A percentile compares a stretch with the other conserved stretches of the same genome.
Evolutionary conservation across 1,140 invertebrate species (phyloP).

Genomic region (Gonioctena quinquepunctata): DNA sequence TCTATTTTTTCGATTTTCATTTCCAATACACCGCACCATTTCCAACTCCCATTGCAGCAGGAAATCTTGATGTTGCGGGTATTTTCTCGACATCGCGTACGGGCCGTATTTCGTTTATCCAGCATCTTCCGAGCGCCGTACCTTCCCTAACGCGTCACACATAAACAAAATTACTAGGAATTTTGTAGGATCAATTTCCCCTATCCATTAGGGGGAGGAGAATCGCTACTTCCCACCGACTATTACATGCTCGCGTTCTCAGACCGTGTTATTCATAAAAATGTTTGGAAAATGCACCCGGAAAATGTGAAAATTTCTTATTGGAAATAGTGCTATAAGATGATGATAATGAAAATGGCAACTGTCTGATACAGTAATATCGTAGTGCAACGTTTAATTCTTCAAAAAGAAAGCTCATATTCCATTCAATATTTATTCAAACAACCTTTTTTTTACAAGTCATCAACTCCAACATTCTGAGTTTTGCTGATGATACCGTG

Average conservation of each 20-base stretch:
- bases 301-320: not conserved
- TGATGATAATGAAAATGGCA: too few species aligned
- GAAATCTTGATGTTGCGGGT: not conserved
- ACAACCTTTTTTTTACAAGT: too few species aligned
- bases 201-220: slow-evolving; percentile 47
- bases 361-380: too few species aligned
- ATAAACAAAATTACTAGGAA: slow-evolving; percentile 55
- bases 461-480: too few species aligned
- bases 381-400: too few species aligned
- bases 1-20: too few species aligned
- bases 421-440: too few species aligned
- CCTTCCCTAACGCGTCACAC: slow-evolving; percentile 41
- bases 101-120: slow-evolving; percentile 45
- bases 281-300: slow-evolving; percentile 10
- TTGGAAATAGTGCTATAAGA: too few species aligned
- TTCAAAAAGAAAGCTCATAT: too few species aligned
- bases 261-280: slow-evolving; percentile 50
- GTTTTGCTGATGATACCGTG: too few species aligned
- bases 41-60: too few species aligned
- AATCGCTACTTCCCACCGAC: slow-evolving; percentile 43
- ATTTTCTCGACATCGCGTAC: slow-evolving; percentile 27
- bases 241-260: slow-evolving; percentile 41
- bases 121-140: slow-evolving; percentile 23
- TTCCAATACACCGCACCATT: too few species aligned
- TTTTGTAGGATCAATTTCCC: slow-evolving; percentile 53